Base-by-base conservation (phyloP, 2,113 vertebrate genomes). In the Nothobranchius furzeri region DNA sequence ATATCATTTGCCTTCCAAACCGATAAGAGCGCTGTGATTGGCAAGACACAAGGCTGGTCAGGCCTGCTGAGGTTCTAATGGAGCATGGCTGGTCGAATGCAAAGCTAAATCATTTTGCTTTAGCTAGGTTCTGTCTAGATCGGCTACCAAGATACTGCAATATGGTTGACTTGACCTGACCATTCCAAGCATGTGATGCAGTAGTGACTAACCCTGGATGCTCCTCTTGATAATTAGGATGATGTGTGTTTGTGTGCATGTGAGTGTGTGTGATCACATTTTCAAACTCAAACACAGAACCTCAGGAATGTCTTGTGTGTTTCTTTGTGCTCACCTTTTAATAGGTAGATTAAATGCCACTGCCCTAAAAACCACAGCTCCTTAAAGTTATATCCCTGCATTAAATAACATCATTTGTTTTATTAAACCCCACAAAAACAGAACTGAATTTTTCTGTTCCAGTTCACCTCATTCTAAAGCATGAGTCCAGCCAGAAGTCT, bases 401-500 rank as follows among this genome's bases (percentile, higher is more conserved):
- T 48, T 47, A 70, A 68, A 43, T 9, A 8, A 9, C 1, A 30
- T 4, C 30, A 30, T 30, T 30, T 30, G 30, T 30, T 30, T 30
- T 30, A 30, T 30, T 30, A 30, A 30, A 4, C 30, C 30, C 30
- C 30, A 46, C 30, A 8, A 2, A 60, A 20, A 35, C 30, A 51
- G 30, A 17, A 20, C 53, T 40, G 1, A n/a, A 15, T 20, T 37
- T 48, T 14, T 0, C 37, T 14, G n/a, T 49, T 57, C 43, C 9
- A 36, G 37, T 45, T 36, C 14, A 46, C 37, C 8, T 54, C 40
- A 57, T 3, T 50, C 25, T 10, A n/a, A 8, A 60, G 46, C 45
- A 17, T 77, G 68, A 63, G 77, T 67, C 37, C 7, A 7, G 20
- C 20, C 20, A 20, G 20, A 30, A 30, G 30, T 30, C 30, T 40